phyloP scores from a whole-genome alignment of 2,888 invertebrate genomes.

The Helicoverpa assulta region DNA sequence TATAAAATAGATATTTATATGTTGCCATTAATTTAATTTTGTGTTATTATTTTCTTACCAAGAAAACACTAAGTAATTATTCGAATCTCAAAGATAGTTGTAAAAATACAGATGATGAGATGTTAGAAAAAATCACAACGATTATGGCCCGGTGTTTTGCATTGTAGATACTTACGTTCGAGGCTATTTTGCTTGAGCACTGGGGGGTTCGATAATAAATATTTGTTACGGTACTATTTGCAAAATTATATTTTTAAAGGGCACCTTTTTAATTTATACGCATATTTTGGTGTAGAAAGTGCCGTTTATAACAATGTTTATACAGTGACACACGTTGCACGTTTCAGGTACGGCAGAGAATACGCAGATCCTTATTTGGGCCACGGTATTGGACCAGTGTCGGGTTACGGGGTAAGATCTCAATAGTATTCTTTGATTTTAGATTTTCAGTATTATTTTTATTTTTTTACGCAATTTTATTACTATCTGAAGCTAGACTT shows the following conservation, averaged over 20 bases:
- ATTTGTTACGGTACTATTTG: not conserved
- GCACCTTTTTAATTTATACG: not conserved
- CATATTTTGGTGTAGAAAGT: not conserved
- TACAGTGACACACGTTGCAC: slow-evolving; percentile 13
- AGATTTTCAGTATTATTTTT: too few species aligned
- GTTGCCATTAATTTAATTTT: too few species aligned
- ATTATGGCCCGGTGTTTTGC: too few species aligned
- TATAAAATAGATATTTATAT: not conserved
- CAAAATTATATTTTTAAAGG: not conserved
- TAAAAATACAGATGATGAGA: too few species aligned
- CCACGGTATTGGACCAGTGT: slow-evolving; percentile 98
- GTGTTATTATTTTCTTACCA: too few species aligned
- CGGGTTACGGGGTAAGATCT: slow-evolving; percentile 97
- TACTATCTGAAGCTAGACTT: too few species aligned
- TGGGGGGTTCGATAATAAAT: too few species aligned
- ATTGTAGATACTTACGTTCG: too few species aligned
- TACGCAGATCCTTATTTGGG: slow-evolving; percentile 98
- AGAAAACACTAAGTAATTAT: too few species aligned
- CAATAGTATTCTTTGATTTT: slow-evolving; percentile 1
- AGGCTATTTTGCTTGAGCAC: too few species aligned
- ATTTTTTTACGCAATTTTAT: not conserved
- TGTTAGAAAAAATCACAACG: too few species aligned
- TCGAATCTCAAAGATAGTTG: too few species aligned
- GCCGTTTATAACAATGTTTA: not conserved
- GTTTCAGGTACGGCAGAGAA: slow-evolving; percentile 95